These are phyloP conservation scores for Hyla sarda DNA, from an alignment of 2,113 vertebrate genomes.

Conservation along the genomic window DNA sequence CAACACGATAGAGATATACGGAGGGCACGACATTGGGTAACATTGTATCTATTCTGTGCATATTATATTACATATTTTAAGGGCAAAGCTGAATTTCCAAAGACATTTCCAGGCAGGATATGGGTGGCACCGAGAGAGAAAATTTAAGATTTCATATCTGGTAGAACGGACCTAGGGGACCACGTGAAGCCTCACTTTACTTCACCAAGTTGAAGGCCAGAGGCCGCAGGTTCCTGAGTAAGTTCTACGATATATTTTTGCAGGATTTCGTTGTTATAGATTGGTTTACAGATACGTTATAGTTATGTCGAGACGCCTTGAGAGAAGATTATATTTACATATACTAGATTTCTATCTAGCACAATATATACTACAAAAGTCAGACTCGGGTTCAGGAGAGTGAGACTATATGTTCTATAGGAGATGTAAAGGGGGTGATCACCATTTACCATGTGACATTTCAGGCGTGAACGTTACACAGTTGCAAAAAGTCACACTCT, in stretches of 20 bases:
- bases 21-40: neutral
- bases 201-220: neutral
- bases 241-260: conserved; percentile 20
- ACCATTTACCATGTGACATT: neutral
- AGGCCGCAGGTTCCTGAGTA: neutral
- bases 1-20: conserved; percentile 51
- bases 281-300: neutral
- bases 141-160: neutral
- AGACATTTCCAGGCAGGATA: conserved; percentile 40
- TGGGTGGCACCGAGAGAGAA: neutral
- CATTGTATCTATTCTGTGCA: conserved; percentile 53
- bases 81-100: conserved; percentile 60
- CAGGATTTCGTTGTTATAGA: conserved; percentile 8
- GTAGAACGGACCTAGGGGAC: conserved; percentile 9
- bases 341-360: conserved; percentile 29
- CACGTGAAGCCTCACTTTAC: neutral
- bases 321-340: conserved; percentile 12
- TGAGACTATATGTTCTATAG: neutral
- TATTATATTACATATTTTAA: conserved; percentile 47
- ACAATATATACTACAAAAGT: conserved; percentile 33
- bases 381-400: too few species aligned
- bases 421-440: neutral
- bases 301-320: neutral
- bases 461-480: neutral
- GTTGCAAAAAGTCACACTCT: neutral